phyloP scores from a whole-genome alignment of 2,797 vertebrate genomes.

The Agapornis canus region DNA sequence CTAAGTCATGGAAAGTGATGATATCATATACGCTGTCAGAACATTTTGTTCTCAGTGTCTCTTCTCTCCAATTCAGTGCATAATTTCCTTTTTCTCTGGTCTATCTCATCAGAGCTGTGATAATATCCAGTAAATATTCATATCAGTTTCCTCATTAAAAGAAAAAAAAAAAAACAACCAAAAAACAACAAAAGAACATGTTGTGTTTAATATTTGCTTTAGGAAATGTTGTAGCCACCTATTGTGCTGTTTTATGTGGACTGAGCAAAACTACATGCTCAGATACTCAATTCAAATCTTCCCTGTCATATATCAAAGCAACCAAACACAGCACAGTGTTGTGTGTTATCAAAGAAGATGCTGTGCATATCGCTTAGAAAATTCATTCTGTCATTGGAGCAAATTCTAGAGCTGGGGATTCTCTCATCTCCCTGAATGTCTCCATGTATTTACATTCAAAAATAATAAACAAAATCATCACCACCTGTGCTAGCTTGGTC shows the following conservation, averaged over 20 bases:
- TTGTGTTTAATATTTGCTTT: background rate
- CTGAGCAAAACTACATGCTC: background rate
- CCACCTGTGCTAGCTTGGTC: background rate
- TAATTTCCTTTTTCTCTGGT: slow-evolving; percentile 11
- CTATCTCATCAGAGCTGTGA: background rate
- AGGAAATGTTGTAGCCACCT: background rate
- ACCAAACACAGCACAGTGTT: background rate
- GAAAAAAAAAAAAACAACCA: background rate
- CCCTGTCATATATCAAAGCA: background rate
- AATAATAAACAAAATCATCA: background rate
- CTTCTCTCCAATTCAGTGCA: background rate
- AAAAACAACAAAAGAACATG: background rate
- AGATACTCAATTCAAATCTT: background rate
- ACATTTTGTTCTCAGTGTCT: slow-evolving; percentile 8
- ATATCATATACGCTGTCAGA: background rate
- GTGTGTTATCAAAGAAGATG: background rate
- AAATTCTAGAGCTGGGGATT: background rate
- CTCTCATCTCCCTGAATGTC: background rate
- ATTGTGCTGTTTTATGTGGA: background rate
- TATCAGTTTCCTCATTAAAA: background rate
- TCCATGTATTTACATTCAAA: background rate
- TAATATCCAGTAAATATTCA: background rate
- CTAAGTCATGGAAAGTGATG: background rate
- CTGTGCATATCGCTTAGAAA: background rate
- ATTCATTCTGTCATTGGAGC: background rate